Conservation (phyloP, 2,888 invertebrate genomes). For the Diaperis boleti region DNA sequence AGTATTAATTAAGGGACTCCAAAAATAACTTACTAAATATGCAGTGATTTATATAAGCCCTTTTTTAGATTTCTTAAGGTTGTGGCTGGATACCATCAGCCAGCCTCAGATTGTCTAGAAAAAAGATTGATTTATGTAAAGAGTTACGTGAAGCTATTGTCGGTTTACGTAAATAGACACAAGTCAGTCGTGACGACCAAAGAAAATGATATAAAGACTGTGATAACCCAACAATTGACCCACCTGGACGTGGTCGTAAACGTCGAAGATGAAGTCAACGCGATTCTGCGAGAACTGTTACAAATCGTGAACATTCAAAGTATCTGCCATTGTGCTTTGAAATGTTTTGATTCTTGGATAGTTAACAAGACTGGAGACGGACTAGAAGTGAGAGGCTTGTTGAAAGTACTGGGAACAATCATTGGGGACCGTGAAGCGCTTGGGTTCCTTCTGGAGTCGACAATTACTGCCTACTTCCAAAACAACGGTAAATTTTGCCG, state of each 20-base stretch:
- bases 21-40: constrained; percentile 40
- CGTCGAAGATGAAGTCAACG: constrained; percentile 66
- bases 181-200: constrained; percentile 68
- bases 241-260: constrained; percentile 68
- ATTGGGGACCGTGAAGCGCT: constrained; percentile 67
- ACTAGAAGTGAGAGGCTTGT: constrained; percentile 66
- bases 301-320: constrained; percentile 61
- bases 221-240: constrained; percentile 68
- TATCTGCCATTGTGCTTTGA: constrained; percentile 57
- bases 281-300: constrained; percentile 69
- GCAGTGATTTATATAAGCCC: too few species aligned
- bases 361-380: constrained; percentile 66
- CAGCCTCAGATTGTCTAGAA: constrained; percentile 61
- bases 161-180: constrained; percentile 69
- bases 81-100: constrained; percentile 71
- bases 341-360: constrained; percentile 67
- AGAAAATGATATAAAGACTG: constrained; percentile 66
- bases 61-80: constrained; percentile 73
- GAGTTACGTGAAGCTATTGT: constrained; percentile 71
- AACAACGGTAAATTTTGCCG: constrained; percentile 64
- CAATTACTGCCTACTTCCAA: constrained; percentile 69
- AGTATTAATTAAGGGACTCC: constrained; percentile 46
- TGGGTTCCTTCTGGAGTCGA: constrained; percentile 69
- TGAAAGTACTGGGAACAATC: constrained; percentile 66
- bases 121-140: constrained; percentile 74